These are phyloP conservation scores for Sminthurides bifidus DNA, from an alignment of 1,140 invertebrate genomes.

Conservation along the genomic window DNA sequence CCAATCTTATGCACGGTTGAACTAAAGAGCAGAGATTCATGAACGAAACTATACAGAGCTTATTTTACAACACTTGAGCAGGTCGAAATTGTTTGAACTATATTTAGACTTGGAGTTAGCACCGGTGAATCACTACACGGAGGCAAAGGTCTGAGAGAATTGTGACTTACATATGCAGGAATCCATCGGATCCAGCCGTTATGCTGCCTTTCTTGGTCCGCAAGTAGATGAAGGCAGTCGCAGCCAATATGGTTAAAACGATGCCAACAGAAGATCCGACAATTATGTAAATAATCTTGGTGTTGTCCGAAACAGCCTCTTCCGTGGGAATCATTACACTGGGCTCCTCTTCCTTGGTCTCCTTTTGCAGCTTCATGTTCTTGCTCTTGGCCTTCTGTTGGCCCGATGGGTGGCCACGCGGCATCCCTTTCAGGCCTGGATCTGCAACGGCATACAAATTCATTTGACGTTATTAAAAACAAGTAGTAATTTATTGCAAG, in stretches of 20 bases:
- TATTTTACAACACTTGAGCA: background rate
- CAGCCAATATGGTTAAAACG: constrained; percentile 21
- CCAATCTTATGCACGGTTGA: background rate
- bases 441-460: background rate
- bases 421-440: background rate
- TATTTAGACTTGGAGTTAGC: background rate
- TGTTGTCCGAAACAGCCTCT: constrained; percentile 16
- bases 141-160: too few species aligned
- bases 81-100: background rate
- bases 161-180: constrained; percentile 31
- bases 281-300: constrained; percentile 27
- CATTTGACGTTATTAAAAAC: background rate
- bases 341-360: constrained; percentile 9
- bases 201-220: constrained; percentile 24
- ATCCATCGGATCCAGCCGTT: constrained; percentile 28
- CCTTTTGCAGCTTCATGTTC: background rate
- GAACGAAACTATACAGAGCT: background rate
- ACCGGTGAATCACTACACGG: too few species aligned
- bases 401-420: background rate
- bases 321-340: constrained; percentile 16
- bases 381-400: constrained; percentile 2
- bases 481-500: constrained; percentile 8
- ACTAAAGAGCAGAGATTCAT: background rate
- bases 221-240: constrained; percentile 21
- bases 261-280: constrained; percentile 26